Conservation (phyloP, 2,113 vertebrate species). For the Jaculus jaculus region DNA sequence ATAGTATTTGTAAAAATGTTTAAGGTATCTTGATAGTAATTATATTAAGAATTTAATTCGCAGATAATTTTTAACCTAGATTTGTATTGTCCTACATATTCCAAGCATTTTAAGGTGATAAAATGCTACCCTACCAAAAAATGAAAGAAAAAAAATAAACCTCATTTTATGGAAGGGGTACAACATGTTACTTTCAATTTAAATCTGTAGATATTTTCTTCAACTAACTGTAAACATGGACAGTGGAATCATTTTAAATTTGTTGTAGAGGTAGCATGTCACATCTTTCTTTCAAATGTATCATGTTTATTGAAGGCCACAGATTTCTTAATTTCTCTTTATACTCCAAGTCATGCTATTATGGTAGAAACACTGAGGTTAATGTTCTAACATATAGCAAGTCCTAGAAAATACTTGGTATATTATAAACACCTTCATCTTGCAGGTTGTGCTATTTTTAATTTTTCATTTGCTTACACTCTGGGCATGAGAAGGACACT, state of each 20-base stretch:
- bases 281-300: not conserved
- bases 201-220: not conserved
- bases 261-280: not conserved
- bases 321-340: not conserved
- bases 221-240: not conserved
- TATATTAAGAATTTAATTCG: not conserved
- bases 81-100: not conserved
- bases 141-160: not conserved
- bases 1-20: not conserved
- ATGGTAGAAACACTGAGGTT: not conserved
- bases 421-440: not conserved
- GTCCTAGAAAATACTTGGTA: not conserved
- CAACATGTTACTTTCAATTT: not conserved
- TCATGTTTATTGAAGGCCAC: not conserved
- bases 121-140: not conserved
- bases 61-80: not conserved
- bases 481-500: not conserved
- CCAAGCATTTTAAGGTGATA: not conserved
- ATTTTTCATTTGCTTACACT: not conserved
- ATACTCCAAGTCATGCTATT: not conserved
- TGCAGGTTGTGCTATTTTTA: not conserved
- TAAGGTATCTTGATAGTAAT: not conserved
- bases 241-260: not conserved
- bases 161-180: not conserved
- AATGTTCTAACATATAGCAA: not conserved